These are phyloP conservation scores for Lucinisca nassula DNA, from an alignment of 2,888 invertebrate species.

Conservation along the genomic window DNA sequence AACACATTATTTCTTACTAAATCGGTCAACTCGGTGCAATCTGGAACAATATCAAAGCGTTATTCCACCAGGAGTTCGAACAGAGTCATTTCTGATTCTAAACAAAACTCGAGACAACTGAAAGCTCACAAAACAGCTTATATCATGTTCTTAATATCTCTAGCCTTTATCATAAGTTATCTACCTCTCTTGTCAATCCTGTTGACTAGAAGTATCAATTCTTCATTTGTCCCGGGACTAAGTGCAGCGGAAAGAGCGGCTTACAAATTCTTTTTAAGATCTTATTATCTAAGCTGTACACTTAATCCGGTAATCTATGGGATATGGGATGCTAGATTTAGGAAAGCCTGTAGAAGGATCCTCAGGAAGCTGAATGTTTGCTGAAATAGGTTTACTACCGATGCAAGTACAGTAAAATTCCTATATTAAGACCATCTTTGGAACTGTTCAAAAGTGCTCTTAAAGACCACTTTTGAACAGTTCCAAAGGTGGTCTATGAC, in stretches of 20 bases:
- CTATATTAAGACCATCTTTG: no score
- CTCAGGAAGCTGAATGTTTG: not conserved
- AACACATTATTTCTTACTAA: not conserved
- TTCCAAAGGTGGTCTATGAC: no score
- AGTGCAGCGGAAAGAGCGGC: constrained; percentile 48
- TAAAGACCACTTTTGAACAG: no score
- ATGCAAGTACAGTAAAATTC: no score
- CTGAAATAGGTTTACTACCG: no score
- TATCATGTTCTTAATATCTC: constrained; percentile 71
- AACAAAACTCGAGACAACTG: not conserved
- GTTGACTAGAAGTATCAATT: constrained; percentile 50
- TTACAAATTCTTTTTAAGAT: constrained; percentile 70
- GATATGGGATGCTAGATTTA: constrained; percentile 69
- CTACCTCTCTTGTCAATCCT: constrained; percentile 65
- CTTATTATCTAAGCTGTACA: constrained; percentile 74
- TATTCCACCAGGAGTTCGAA: not conserved
- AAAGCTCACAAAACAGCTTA: constrained; percentile 68
- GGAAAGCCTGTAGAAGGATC: constrained; percentile 46
- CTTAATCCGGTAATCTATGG: constrained; percentile 78
- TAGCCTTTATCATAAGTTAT: constrained; percentile 70
- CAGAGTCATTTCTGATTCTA: not conserved
- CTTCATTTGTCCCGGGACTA: constrained; percentile 56
- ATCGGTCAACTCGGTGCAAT: not conserved
- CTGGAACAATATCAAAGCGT: not conserved
- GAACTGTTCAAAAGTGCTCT: no score